Percentiles rank a stretch among this genome's conserved stretches.
Conservation (phyloP, 2,797 vertebrate species). For the Hafferia zeledoni region DNA sequence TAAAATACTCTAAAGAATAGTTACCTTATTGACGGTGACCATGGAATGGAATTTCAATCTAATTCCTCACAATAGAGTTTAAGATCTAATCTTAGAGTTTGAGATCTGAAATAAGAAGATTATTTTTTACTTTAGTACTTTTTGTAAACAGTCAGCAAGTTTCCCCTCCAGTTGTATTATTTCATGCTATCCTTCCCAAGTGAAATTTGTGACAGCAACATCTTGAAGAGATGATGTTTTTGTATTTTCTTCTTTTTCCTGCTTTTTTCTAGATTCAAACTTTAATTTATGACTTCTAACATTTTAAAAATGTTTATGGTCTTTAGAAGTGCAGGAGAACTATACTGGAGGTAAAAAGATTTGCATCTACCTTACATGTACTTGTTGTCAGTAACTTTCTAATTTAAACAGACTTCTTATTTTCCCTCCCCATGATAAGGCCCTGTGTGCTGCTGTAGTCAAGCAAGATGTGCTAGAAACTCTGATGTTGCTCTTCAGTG, state of each 20-base stretch:
- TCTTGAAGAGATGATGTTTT: neutral
- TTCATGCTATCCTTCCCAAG: neutral
- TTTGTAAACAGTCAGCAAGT: neutral
- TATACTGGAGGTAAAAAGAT: neutral
- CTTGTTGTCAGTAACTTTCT: neutral
- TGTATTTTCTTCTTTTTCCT: neutral
- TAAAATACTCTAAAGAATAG: neutral
- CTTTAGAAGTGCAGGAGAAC: neutral
- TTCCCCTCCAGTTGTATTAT: neutral
- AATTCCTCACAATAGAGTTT: neutral
- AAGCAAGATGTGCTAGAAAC: slow-evolving; percentile 87
- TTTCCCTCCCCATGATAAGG: slow-evolving; percentile 69
- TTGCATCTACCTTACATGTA: neutral
- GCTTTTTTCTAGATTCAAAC: neutral
- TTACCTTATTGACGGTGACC: neutral
- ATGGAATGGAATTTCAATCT: neutral
- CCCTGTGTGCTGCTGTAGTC: slow-evolving; percentile 89
- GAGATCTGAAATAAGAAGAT: neutral
- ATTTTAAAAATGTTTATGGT: neutral
- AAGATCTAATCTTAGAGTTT: neutral
- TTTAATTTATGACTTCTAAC: neutral
- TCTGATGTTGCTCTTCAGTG: slow-evolving; percentile 90
- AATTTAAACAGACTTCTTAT: neutral
- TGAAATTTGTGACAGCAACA: neutral
- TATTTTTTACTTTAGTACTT: neutral